Base-by-base conservation (phyloP, 2,797 vertebrate genomes). In the Picus viridis region DNA sequence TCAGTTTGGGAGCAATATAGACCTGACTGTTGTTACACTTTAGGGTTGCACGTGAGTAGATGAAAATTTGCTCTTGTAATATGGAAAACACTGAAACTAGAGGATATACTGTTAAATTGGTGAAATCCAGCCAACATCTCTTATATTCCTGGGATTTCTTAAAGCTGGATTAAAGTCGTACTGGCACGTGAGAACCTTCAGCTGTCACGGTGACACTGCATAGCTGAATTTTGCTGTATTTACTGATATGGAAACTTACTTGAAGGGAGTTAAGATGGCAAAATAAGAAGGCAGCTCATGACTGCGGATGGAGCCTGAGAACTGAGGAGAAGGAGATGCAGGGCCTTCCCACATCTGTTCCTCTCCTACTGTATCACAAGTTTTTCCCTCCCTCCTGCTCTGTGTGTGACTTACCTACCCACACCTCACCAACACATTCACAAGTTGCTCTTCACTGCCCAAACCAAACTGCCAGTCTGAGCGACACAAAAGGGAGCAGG, bases 321-420 rank as follows among this genome's bases (percentile, higher is more conserved):
- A 49, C 0, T 1, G 36, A 62, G 32, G 17, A 53, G 9, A 27
- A 62, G 47, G 20, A 32, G 16, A 32, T 1, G 0, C 12, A 24
- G 26, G 12, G 20, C 49, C 12, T 34, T 71, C 45, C 62, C 34
- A 34, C 14, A 26, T 49, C 39, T 57, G 17, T 19, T 54, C 43
- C 16, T 16, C 8, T n/a, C 34, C 74, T 12, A 27, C 67, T 36
- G 0, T 4, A 26, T 32, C 16, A 7, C n/a, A 3, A 27, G 41
- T 51, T 65, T 58, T n/a, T 68, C 39, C 58, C 39, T 67, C 47
- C 26, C 58, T 41, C 53, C 65, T 7, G 11, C 36, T 8, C 17
- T 2, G 0, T 5, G 6, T 8, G 20, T 54, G n/a, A 15, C 15
- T 56, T 10, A 22, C 65, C 70, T 45, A 57, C 63, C 9, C 1